phyloP scores from a whole-genome alignment of 2,113 vertebrate genomes.

The Periophthalmodon schlosseri region DNA sequence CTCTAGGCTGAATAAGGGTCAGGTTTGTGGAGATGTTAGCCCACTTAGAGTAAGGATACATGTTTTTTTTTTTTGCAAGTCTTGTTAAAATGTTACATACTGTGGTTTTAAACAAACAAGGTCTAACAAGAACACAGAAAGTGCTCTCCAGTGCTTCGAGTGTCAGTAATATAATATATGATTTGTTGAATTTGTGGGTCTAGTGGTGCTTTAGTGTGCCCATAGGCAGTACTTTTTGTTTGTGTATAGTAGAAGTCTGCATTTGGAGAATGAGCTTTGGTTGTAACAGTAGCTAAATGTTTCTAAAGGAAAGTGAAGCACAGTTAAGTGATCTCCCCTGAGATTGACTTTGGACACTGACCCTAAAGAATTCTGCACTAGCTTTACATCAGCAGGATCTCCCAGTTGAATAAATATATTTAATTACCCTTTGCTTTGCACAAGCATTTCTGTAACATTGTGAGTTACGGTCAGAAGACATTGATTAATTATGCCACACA shows the following conservation, averaged over 20 bases:
- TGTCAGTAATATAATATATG: not conserved
- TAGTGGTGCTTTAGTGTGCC: not conserved
- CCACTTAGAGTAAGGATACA: too few species aligned
- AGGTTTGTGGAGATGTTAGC: too few species aligned
- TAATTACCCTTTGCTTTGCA: constrained; percentile 59
- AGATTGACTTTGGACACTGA: not conserved
- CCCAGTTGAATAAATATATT: constrained; percentile 65
- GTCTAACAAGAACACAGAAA: too few species aligned
- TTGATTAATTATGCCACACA: constrained; percentile 81
- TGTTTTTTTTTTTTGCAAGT: too few species aligned
- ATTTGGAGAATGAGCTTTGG: not conserved
- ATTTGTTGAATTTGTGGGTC: not conserved
- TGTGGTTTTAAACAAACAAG: too few species aligned
- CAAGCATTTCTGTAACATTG: constrained; percentile 56
- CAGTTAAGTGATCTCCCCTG: not conserved
- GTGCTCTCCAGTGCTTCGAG: not conserved
- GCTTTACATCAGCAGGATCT: constrained; percentile 20
- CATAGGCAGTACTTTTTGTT: not conserved
- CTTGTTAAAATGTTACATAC: too few species aligned
- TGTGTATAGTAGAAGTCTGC: not conserved
- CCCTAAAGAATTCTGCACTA: not conserved
- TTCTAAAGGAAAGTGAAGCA: not conserved
- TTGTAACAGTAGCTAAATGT: not conserved
- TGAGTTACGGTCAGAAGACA: constrained; percentile 71
- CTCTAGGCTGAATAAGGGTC: too few species aligned